Base-by-base conservation (phyloP, 1,140 invertebrate species). In the Episyrphus balteatus region DNA sequence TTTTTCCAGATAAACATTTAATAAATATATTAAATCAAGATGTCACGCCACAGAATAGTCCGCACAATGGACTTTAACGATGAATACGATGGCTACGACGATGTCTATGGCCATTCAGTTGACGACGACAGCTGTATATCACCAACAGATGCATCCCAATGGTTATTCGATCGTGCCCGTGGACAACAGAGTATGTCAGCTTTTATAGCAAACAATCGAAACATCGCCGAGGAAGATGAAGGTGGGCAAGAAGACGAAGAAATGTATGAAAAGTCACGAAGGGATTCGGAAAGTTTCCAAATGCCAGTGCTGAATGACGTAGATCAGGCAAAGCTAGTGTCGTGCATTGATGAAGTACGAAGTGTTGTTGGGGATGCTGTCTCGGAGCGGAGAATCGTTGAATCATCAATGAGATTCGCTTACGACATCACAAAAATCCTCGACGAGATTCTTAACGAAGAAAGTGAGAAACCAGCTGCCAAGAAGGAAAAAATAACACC, bases 121-220 rank as follows among this genome's bases (percentile, higher is more conserved):
- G 91, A 95, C 70, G 87, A 90, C 61, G 89, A 92, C 57, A 86
- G 83, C 62, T 86, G 84, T 62, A 81, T 92, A 48, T 96, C 92
- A 19, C 92, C 92, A 7, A 84, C 83, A 60, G 88, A 91, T 76
- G 75, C 77, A 37, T 76, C 81, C 42, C 83, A 89, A 59, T 96
- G 89, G 71, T 80, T 93, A 57, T 96, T 84, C 63, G 88, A 93
- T 62, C 75, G 90, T 33, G 72, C 72, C 14, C 64, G 73, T 42
- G 77, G 75, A 48, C 75, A 79, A 58, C 78, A 81, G 52, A 80
- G 80, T 54, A 82, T 88, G 56, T 77, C 82, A 26, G 76, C 80
- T 0, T 89, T 83, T 57, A 70, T 88, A 46, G 71, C 70, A 17
- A 77, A 75, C 10, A 77, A 85, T 44, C 76, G 81, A 52, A 77